Evolutionary conservation across 2,888 invertebrate genomes (phyloP).

Genomic region (Caenorhabditis panamensis): DNA sequence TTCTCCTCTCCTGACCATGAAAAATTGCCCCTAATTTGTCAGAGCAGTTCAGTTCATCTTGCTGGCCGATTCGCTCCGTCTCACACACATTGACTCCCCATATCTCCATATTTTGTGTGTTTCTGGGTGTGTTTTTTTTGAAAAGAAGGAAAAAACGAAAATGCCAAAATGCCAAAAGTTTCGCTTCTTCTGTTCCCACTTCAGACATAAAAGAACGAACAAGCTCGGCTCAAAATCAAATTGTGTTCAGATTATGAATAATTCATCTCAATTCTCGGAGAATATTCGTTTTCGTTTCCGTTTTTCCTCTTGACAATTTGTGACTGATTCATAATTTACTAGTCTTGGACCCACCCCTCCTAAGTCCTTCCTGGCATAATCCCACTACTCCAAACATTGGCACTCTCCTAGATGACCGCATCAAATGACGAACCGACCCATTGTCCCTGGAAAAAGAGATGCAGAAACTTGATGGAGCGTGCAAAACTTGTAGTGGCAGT

Average conservation of each 20-base stretch:
- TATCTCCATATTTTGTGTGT: background rate
- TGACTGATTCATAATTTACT: constrained; percentile 28
- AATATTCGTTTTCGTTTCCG: background rate
- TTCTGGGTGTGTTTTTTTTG: background rate
- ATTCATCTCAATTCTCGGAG: constrained; percentile 3
- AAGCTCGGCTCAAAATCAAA: constrained; percentile 15
- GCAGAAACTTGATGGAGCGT: constrained; percentile 35
- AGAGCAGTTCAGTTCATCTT: constrained; percentile 18
- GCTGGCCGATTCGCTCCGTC: constrained; percentile 23
- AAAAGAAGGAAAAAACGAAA: background rate
- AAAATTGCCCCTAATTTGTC: constrained; percentile 33
- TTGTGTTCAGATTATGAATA: constrained; percentile 4
- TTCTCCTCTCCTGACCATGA: constrained; percentile 11
- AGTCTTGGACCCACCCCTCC: constrained; percentile 20
- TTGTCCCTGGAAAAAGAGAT: constrained; percentile 14
- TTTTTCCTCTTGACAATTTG: too few species aligned
- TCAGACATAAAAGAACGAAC: background rate
- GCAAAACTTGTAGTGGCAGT: constrained; percentile 28
- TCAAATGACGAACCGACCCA: background rate
- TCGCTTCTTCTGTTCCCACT: too few species aligned
- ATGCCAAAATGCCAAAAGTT: too few species aligned
- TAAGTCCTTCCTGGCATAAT: too few species aligned
- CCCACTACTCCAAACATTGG: constrained; percentile 1
- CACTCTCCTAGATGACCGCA: too few species aligned
- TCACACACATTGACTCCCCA: constrained; percentile 1